A percentile compares a stretch with the other conserved stretches of the same genome.
phyloP scores from a whole-genome alignment of 2,113 vertebrate species.

The Sinocyclocheilus maitianheensis region DNA sequence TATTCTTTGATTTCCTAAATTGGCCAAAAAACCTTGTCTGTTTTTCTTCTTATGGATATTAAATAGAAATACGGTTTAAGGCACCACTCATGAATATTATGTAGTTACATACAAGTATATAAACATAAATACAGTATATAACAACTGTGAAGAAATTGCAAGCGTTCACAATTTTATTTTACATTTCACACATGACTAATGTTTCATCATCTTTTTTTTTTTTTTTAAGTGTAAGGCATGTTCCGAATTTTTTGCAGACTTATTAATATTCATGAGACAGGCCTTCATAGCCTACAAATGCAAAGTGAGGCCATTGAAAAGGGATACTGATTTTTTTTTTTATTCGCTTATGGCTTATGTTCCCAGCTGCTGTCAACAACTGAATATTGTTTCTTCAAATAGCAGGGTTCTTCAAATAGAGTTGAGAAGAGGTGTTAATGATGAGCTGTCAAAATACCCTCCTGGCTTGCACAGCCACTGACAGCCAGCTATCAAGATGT shows the following conservation, averaged over 20 bases:
- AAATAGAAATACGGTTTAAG: neutral
- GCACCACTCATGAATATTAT: neutral
- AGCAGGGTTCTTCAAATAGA: neutral
- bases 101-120: neutral
- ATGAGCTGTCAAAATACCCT: conserved; percentile 40
- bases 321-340: neutral
- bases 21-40: neutral
- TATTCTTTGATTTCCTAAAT: neutral
- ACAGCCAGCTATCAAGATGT: conserved; percentile 25
- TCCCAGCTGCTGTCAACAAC: conserved; percentile 31
- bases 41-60: neutral
- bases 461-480: neutral
- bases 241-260: neutral
- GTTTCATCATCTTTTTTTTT: no score
- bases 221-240: no score
- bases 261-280: neutral
- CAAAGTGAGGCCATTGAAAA: neutral
- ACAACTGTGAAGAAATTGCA: no score
- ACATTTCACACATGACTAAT: no score
- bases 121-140: no score
- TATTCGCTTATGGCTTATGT: neutral
- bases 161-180: no score
- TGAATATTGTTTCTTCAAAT: conserved; percentile 32
- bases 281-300: neutral
- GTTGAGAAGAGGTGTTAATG: conserved; percentile 31